Evolutionary conservation across 2,797 vertebrate genomes (phyloP).

Genomic region (Loris lydekkerianus): DNA sequence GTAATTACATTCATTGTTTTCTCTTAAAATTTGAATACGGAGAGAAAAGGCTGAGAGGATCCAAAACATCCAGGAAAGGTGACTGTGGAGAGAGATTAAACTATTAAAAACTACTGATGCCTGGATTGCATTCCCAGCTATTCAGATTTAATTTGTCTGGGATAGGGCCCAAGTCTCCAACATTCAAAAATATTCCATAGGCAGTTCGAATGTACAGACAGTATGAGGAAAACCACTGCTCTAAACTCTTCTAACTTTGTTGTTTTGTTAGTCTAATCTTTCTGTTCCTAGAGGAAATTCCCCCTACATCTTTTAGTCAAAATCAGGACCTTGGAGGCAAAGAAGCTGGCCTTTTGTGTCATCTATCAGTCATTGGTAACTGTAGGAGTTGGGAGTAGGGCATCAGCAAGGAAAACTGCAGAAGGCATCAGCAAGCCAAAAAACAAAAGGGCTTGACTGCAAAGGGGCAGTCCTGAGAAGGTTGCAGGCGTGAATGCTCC

Average conservation of each 20-base stretch:
- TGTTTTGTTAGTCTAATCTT: background rate
- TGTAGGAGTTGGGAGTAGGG: background rate
- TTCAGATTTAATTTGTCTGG: background rate
- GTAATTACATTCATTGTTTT: conserved; percentile 10
- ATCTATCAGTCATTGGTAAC: background rate
- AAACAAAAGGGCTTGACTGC: too few relatives aligned
- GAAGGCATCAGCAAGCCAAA: background rate
- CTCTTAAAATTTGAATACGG: conserved; percentile 6
- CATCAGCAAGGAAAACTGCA: background rate
- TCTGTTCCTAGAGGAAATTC: background rate
- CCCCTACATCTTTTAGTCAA: conserved; percentile 1
- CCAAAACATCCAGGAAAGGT: background rate
- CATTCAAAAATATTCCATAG: background rate
- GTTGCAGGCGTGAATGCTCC: background rate
- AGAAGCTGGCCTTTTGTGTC: background rate
- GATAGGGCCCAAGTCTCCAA: background rate
- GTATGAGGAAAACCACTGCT: background rate
- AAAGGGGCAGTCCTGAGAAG: background rate
- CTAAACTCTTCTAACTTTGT: background rate
- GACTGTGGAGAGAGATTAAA: background rate
- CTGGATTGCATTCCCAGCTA: background rate
- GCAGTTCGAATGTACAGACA: background rate
- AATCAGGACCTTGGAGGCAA: background rate
- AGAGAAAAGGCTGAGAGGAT: conserved; percentile 6
- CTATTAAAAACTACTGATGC: background rate